Conservation (phyloP, 2,113 vertebrate genomes). For the Sciurus niger region DNA sequence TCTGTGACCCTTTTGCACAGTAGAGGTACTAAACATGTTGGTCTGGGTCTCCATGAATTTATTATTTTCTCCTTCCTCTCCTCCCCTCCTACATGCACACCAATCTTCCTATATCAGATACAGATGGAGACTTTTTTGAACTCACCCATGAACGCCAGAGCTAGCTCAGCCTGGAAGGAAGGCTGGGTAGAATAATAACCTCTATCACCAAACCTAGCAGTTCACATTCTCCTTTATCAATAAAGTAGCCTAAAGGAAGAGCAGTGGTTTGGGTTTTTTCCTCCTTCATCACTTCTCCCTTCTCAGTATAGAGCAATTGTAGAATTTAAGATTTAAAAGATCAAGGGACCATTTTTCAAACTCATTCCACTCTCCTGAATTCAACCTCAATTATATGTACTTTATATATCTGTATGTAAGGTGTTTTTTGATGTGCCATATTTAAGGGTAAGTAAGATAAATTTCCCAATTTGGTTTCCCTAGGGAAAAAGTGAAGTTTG, state of each 20-base stretch:
- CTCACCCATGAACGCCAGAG: not conserved
- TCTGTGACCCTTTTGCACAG: not conserved
- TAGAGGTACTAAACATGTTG: not conserved
- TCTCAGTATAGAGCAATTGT: not conserved
- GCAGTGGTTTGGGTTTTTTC: not conserved
- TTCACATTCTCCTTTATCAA: not conserved
- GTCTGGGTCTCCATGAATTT: not conserved
- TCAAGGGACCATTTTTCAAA: not conserved
- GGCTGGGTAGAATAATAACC: not conserved
- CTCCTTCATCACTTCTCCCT: not conserved
- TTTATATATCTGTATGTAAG: not conserved
- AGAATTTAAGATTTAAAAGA: constrained; percentile 17
- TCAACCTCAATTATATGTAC: not conserved
- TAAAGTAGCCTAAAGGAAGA: constrained; percentile 30
- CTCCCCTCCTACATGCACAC: not conserved
- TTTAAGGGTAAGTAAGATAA: constrained; percentile 5
- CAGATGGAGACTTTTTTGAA: not conserved
- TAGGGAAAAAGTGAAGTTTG: constrained; percentile 11
- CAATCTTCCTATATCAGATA: not conserved
- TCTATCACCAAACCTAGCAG: not conserved
- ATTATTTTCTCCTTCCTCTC: not conserved
- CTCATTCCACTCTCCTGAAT: not conserved
- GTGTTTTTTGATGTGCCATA: not conserved
- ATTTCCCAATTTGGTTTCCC: not conserved
- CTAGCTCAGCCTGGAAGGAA: not conserved